Conservation (phyloP, 2,888 invertebrate genomes). For the Orchesellides sinensis region DNA sequence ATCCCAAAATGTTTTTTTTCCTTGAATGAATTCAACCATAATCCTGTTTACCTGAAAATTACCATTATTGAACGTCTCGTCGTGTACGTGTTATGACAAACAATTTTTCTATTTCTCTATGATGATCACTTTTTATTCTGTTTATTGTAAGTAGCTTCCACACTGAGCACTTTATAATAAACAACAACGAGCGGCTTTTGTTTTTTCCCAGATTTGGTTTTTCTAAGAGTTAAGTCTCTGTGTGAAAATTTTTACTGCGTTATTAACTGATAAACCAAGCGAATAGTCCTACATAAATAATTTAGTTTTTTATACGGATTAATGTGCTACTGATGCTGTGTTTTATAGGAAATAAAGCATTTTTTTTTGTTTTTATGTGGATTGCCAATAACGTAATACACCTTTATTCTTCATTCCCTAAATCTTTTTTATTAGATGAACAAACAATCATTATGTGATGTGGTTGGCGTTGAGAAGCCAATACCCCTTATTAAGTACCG, state of each 20-base stretch:
- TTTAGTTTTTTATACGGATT: background rate
- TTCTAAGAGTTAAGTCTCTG: conserved; percentile 14
- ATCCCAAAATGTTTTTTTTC: conserved; percentile 19
- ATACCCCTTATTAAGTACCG: conserved; percentile 49
- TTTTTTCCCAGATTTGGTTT: conserved; percentile 27
- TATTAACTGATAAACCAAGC: conserved; percentile 14
- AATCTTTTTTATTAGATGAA: conserved; percentile 62
- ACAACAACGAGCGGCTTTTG: background rate
- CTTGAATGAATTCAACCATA: conserved; percentile 48
- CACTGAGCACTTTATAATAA: too few species aligned
- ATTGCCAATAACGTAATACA: conserved; percentile 41
- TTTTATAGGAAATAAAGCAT: conserved; percentile 38
- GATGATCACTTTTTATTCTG: conserved; percentile 33
- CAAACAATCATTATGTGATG: conserved; percentile 49
- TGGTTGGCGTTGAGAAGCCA: conserved; percentile 49
- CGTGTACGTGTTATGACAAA: conserved; percentile 61
- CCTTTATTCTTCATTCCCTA: conserved; percentile 25
- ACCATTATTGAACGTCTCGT: conserved; percentile 64
- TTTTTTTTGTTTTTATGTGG: conserved; percentile 27
- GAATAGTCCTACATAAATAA: background rate
- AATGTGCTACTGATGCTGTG: too few species aligned
- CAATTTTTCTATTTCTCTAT: conserved; percentile 35
- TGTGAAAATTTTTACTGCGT: conserved; percentile 22
- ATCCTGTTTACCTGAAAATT: conserved; percentile 64
- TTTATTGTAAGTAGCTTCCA: conserved; percentile 20